Percentiles rank a stretch among this genome's conserved stretches.
These are phyloP conservation scores for Diadophis punctatus DNA, from an alignment of 2,113 vertebrate species.

Conservation along the genomic window DNA sequence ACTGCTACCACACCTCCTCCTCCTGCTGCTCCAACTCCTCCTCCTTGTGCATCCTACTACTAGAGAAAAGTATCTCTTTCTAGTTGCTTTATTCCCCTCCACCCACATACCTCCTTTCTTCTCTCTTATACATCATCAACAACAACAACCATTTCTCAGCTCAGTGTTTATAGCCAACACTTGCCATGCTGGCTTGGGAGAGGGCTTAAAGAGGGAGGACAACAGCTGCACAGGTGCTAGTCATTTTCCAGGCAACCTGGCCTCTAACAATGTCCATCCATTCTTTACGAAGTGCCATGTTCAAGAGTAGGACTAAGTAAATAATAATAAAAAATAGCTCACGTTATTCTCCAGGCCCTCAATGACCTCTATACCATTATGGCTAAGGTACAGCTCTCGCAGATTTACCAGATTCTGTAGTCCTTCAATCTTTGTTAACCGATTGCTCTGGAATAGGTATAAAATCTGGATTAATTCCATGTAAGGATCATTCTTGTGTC, in stretches of 20 bases:
- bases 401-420: constrained; percentile 87
- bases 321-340: constrained; percentile 57
- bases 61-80: neutral
- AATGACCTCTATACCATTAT: constrained; percentile 95
- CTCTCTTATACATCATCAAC: neutral
- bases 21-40: no score
- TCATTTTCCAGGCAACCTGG: neutral
- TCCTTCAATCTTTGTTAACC: constrained; percentile 96
- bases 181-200: neutral
- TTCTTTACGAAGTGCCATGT: neutral
- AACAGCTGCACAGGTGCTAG: neutral
- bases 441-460: constrained; percentile 82
- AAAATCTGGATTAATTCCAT: neutral
- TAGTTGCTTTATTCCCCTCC: neutral
- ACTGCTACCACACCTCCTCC: no score
- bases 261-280: neutral
- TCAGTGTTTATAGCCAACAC: neutral
- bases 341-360: constrained; percentile 98
- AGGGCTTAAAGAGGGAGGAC: neutral
- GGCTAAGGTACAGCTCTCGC: constrained; percentile 92
- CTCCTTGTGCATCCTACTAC: no score
- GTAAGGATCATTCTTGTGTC: neutral
- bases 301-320: neutral
- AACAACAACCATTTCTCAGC: neutral
- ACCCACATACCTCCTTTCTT: neutral